Base-by-base conservation (phyloP, 2,888 invertebrate genomes). In the Ophion slaviceki region DNA sequence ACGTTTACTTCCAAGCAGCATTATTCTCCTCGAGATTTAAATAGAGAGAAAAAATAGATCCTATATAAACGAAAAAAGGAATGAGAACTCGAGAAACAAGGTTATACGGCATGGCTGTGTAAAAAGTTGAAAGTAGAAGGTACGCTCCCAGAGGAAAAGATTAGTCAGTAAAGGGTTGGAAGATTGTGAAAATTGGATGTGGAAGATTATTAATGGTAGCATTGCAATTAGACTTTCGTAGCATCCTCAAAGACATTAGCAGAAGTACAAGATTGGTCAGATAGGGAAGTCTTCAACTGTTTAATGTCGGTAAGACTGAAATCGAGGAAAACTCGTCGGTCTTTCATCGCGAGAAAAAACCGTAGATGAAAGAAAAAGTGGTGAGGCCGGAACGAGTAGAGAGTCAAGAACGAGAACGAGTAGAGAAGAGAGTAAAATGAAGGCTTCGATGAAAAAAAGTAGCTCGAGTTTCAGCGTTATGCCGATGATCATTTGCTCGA, bases 401-500 rank as follows among this genome's bases (percentile, higher is more conserved):
- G 40, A 32, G 67, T 28, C 24, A 53, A 72, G n/a, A 36, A 66
- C 24, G 20, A 32, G 59, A 45, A 45, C 6, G n/a, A 47, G 32
- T 17, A 28, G 24, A 53, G 61, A 72, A 61, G 45, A 28, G 68
- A 67, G 17, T 20, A 6, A 5, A 62, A 53, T 61, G 47, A 57
- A 59, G 67, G 72, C 2, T 32, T 45, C 17, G 28, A 76, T 70
- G 82, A 64, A 71, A 74, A 82, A 70, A 84, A 78, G 64, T 59
- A 11, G 61, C 67, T 24, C 71, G 81, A 78, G 72, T 85, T 84
- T 83, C 62, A 76, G 70, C 75, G 80, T 87, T 87, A 87, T 86
- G 85, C 77, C 85, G 85, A 84, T 85, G 87, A 88, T 87, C 82
- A 84, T 85, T 85, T 87, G 64, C 84, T 77, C 84, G 84, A 86